Conservation (phyloP, 92 coral and sea anemone species). For the Umimayanthus chanpuru region DNA sequence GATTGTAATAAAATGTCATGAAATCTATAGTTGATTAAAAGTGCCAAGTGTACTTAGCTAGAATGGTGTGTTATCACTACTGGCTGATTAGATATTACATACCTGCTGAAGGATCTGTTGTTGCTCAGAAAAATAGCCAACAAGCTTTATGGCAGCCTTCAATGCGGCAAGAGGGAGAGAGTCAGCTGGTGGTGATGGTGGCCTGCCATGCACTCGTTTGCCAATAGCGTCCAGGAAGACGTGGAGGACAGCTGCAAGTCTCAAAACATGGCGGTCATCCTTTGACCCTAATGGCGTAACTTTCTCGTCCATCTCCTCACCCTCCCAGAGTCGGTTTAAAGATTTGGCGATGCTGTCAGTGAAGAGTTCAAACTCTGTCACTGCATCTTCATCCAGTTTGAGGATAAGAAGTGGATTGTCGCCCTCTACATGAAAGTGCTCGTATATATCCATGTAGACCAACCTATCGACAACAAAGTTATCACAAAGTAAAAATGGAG, state of each 20-base stretch:
- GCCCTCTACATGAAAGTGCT: background rate
- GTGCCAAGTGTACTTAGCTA: too few species aligned
- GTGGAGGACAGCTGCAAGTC: background rate
- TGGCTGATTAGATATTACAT: too few species aligned
- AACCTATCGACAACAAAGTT: background rate
- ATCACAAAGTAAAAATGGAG: background rate
- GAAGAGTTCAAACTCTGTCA: background rate
- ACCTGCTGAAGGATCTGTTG: too few species aligned
- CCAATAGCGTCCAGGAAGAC: slow-evolving; percentile 5
- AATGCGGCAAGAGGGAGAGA: too few species aligned
- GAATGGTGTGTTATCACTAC: too few species aligned
- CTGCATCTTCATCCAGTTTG: background rate
- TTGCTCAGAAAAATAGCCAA: too few species aligned
- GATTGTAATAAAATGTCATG: too few species aligned
- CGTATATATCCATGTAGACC: background rate
- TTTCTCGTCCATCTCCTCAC: background rate
- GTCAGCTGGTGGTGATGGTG: too few species aligned
- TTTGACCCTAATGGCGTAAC: slow-evolving; percentile 12
- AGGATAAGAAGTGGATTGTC: background rate
- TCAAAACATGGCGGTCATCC: slow-evolving; percentile 7
- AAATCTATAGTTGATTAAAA: too few species aligned
- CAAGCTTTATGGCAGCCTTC: too few species aligned
- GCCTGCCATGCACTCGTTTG: too few species aligned
- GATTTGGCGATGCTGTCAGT: background rate
- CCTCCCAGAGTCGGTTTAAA: background rate